Conservation (phyloP, 2,113 vertebrate genomes). For the Melanerpes formicivorus region DNA sequence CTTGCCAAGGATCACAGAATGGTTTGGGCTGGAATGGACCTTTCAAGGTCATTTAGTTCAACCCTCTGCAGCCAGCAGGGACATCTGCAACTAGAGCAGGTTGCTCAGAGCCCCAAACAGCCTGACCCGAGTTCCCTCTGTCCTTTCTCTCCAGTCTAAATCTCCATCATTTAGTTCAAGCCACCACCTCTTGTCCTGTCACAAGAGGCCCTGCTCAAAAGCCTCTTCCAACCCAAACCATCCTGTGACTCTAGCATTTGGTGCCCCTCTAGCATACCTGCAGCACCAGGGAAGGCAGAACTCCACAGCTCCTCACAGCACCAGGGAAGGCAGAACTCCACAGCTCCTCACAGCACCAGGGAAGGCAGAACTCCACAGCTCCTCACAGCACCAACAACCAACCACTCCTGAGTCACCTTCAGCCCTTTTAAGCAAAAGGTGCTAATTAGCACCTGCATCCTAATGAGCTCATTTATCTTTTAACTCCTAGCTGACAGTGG, state of each 20-base stretch:
- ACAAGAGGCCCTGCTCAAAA: too few species aligned
- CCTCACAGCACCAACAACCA: neutral
- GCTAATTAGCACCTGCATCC: neutral
- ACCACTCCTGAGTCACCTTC: accelerated
- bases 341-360: neutral
- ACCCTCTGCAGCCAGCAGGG: too few species aligned
- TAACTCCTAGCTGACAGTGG: neutral
- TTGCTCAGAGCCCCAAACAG: too few species aligned
- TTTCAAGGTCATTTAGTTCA: too few species aligned
- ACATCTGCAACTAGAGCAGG: too few species aligned
- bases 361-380: neutral
- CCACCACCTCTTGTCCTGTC: too few species aligned
- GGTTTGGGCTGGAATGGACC: too few species aligned
- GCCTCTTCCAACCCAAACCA: neutral
- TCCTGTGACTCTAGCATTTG: neutral
- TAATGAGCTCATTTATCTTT: neutral
- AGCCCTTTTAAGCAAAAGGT: neutral
- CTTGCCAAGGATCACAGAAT: neutral
- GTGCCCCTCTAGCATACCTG: neutral
- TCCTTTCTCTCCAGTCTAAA: too few species aligned
- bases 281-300: too few species aligned
- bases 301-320: neutral
- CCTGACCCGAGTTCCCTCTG: too few species aligned
- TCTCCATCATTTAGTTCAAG: too few species aligned
- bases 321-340: neutral